Evolutionary conservation across 2,888 invertebrate genomes (phyloP).

Genomic region (Sminthurinus aureus): DNA sequence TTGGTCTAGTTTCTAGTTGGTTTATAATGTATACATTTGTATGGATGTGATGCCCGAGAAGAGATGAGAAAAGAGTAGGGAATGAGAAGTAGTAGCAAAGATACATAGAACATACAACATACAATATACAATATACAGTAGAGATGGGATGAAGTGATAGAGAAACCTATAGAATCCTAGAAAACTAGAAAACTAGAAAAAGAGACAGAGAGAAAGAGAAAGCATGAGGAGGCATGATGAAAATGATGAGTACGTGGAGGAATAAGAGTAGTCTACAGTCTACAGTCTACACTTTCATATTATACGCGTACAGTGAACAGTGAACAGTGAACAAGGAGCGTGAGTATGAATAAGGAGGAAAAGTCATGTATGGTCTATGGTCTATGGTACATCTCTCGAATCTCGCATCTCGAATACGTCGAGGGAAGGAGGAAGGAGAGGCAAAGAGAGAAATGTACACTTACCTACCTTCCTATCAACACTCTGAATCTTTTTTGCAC

Average conservation of each 20-base stretch:
- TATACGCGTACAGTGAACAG: too few species aligned
- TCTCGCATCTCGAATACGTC: background rate
- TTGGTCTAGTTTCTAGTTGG: too few species aligned
- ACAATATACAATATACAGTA: too few species aligned
- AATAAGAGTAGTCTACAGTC: background rate
- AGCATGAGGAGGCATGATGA: background rate
- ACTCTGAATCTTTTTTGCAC: constrained; percentile 16
- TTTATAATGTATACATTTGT: constrained; percentile 16
- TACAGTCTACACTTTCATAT: background rate
- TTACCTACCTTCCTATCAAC: constrained; percentile 6
- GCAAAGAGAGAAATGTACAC: background rate
- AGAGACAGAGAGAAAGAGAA: constrained; percentile 20
- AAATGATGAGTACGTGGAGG: constrained; percentile 5
- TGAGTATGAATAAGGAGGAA: background rate
- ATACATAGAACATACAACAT: too few species aligned
- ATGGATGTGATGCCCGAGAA: background rate
- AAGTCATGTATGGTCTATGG: too few species aligned
- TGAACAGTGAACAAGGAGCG: background rate
- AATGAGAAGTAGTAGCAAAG: constrained; percentile 12
- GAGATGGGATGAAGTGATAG: constrained; percentile 8
- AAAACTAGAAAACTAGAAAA: background rate
- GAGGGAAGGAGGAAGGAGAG: background rate
- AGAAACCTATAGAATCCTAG: background rate
- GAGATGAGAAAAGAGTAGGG: background rate
- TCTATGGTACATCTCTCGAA: too few species aligned